Conservation (phyloP, 2,113 vertebrate species). For the Sylvilagus bachmani region DNA sequence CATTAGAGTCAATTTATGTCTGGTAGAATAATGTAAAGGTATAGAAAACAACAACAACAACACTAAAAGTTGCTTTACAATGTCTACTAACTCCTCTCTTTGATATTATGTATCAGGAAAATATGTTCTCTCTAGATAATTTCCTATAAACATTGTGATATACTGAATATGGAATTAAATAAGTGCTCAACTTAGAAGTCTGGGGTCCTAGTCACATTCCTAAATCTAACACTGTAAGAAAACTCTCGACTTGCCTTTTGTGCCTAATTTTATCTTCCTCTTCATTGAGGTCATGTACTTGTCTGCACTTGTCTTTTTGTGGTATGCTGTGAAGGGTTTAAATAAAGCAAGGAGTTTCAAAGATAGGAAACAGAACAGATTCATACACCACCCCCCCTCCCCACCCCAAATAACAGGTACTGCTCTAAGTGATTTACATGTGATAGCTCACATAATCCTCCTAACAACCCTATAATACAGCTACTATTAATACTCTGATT, state of each 20-base stretch:
- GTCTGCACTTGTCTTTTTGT: conserved; percentile 85
- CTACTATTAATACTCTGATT: conserved; percentile 55
- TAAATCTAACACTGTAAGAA: conserved; percentile 85
- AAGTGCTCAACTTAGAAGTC: conserved; percentile 72
- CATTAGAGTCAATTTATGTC: conserved; percentile 63
- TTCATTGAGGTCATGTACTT: conserved; percentile 85
- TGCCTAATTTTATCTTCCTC: conserved; percentile 86
- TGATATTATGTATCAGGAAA: conserved; percentile 70
- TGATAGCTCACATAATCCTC: conserved; percentile 61
- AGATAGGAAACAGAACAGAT: conserved; percentile 82
- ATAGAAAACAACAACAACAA: conserved; percentile 68
- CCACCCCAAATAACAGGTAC: conserved; percentile 69
- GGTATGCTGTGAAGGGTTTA: conserved; percentile 84
- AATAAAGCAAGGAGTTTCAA: conserved; percentile 83
- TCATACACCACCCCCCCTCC: conserved; percentile 49
- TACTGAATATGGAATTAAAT: conserved; percentile 74
- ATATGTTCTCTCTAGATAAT: conserved; percentile 67
- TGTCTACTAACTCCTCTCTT: conserved; percentile 69
- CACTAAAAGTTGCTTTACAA: conserved; percentile 72
- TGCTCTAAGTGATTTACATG: conserved; percentile 60
- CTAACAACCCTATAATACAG: conserved; percentile 20
- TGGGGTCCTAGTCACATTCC: conserved; percentile 78
- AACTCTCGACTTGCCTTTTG: conserved; percentile 85
- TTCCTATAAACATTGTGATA: conserved; percentile 75
- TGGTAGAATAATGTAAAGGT: conserved; percentile 71